These are phyloP conservation scores for Chiroxiphia lanceolata DNA, from an alignment of 2,797 vertebrate genomes.

Conservation along the genomic window DNA sequence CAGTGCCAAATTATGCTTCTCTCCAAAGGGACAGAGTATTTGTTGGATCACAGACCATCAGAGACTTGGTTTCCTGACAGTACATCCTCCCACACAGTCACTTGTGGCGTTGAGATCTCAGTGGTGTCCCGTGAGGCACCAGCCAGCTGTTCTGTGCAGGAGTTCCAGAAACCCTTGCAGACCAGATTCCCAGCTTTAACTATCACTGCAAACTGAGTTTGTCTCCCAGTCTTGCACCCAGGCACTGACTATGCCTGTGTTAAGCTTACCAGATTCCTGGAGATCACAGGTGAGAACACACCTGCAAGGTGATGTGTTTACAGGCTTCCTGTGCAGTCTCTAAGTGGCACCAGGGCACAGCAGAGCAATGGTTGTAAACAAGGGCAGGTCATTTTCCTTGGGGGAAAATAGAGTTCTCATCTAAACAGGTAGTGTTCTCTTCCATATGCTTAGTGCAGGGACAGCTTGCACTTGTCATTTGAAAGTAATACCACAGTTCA, in stretches of 20 bases:
- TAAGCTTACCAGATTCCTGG: background rate
- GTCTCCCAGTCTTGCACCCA: background rate
- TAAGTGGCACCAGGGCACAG: background rate
- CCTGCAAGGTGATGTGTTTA: background rate
- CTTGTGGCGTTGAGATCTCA: fast-evolving
- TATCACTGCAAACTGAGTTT: background rate
- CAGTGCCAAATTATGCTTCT: background rate
- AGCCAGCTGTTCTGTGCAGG: background rate
- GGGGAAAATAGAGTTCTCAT: background rate
- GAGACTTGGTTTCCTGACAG: background rate
- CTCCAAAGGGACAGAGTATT: background rate
- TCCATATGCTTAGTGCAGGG: background rate
- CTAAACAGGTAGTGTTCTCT: background rate
- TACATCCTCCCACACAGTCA: background rate
- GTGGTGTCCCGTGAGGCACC: background rate
- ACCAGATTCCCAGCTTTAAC: background rate
- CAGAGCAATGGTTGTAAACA: background rate
- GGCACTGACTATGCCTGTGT: background rate
- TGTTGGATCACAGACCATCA: background rate
- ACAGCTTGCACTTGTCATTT: background rate
- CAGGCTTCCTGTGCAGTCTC: background rate
- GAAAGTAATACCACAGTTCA: background rate
- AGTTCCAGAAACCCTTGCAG: background rate
- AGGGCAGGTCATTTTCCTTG: no score
- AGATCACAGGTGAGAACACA: background rate